These are phyloP conservation scores for Spongilla lacustris DNA, from an alignment of 37 sponge, comb jelly and placozoan genomes.

Conservation along the genomic window DNA sequence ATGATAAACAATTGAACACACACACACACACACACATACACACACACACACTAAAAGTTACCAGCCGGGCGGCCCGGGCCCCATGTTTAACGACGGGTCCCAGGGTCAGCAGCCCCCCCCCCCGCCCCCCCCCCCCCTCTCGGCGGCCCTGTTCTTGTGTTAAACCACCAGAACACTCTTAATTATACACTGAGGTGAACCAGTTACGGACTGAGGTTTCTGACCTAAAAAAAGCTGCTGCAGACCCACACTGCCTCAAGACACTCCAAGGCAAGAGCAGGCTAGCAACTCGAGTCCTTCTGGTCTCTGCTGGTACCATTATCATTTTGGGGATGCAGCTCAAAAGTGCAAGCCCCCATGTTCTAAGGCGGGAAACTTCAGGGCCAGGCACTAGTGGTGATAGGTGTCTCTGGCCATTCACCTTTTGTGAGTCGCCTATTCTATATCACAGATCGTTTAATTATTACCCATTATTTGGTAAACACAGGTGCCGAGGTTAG, in stretches of 20 bases:
- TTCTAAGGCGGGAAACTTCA: conserved; percentile 46
- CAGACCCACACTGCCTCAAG: background rate
- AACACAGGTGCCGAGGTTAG: conserved; percentile 70
- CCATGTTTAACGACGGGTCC: too few species aligned
- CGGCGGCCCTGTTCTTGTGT: too few species aligned
- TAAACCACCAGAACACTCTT: too few species aligned
- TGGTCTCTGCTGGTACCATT: conserved; percentile 64
- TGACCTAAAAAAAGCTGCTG: background rate
- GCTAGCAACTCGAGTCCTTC: background rate
- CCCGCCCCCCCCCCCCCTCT: too few species aligned
- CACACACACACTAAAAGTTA: too few species aligned
- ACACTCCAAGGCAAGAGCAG: too few species aligned
- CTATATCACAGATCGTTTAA: conserved; percentile 26
- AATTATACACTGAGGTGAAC: too few species aligned
- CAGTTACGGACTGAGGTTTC: background rate
- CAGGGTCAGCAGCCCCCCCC: too few species aligned
- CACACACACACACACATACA: too few species aligned
- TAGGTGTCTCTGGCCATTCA: conserved; percentile 60
- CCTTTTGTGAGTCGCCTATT: conserved; percentile 55
- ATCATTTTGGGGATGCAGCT: conserved; percentile 41
- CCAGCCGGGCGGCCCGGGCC: too few species aligned
- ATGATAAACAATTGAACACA: too few species aligned
- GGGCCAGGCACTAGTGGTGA: conserved; percentile 65
- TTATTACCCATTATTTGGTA: conserved; percentile 39
- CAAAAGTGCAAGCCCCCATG: conserved; percentile 57